Percentiles rank a stretch among this genome's conserved stretches.
Evolutionary conservation across 1,140 invertebrate genomes (phyloP).

Genomic region (Cyrtorhinus lividipennis): DNA sequence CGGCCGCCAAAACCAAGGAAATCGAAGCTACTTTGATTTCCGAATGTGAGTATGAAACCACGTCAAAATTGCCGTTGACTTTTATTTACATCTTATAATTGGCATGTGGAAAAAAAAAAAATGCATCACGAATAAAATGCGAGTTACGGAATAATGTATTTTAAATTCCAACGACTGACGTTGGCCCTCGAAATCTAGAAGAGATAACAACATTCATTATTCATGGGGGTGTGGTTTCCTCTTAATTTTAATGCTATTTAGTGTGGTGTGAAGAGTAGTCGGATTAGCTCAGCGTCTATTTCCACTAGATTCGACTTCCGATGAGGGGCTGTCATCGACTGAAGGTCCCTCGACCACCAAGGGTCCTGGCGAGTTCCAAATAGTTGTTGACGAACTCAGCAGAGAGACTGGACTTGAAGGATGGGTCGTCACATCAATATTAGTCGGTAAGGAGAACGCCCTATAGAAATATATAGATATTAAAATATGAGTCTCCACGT

Average conservation of each 20-base stretch:
- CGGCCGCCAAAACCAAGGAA: not conserved
- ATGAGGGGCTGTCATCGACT: conserved; percentile 9
- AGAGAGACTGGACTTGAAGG: conserved; percentile 49
- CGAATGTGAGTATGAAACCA: not conserved
- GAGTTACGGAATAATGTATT: too few species aligned
- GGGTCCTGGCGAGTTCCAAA: conserved; percentile 26
- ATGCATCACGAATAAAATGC: too few species aligned
- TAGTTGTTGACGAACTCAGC: conserved; percentile 36
- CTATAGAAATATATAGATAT: not conserved
- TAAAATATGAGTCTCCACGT: not conserved
- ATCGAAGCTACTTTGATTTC: not conserved
- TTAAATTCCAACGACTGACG: too few species aligned
- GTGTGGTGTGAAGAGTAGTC: too few species aligned
- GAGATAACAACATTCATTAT: too few species aligned
- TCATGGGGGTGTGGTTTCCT: too few species aligned
- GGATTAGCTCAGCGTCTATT: too few species aligned
- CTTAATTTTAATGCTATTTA: too few species aligned
- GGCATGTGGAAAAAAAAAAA: too few species aligned
- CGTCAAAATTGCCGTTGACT: not conserved
- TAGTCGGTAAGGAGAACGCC: conserved; percentile 38
- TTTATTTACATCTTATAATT: too few species aligned
- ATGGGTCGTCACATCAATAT: conserved; percentile 55
- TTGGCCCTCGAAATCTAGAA: too few species aligned
- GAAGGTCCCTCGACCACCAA: conserved; percentile 22
- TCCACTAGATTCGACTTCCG: conserved; percentile 11